phyloP scores from a whole-genome alignment of 1,140 invertebrate genomes.

The Maniola jurtina region DNA sequence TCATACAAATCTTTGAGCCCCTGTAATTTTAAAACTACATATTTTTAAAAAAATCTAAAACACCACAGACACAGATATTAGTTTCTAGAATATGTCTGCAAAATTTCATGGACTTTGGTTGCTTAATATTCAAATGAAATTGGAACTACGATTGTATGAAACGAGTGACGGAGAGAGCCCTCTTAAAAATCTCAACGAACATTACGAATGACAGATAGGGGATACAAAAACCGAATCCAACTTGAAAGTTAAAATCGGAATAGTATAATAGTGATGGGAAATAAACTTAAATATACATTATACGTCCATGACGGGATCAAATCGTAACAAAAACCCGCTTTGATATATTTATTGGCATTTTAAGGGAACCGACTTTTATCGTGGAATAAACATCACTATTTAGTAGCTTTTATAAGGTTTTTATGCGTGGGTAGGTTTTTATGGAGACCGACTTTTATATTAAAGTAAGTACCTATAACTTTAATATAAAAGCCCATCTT shows the following conservation, averaged over 20 bases:
- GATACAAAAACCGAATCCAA: conserved; percentile 1
- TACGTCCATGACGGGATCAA: conserved; percentile 42
- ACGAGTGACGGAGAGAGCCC: no score
- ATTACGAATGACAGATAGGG: neutral
- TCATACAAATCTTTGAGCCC: no score
- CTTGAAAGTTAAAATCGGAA: conserved; percentile 3
- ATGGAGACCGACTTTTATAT: conserved; percentile 21
- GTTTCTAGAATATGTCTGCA: no score
- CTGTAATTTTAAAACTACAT: no score
- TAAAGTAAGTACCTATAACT: no score
- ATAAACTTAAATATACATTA: conserved; percentile 19
- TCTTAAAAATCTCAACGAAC: no score
- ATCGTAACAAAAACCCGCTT: conserved; percentile 41
- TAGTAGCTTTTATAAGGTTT: conserved; percentile 58
- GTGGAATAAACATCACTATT: conserved; percentile 70
- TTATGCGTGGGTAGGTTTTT: conserved; percentile 14
- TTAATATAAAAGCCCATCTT: neutral
- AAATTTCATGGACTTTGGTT: no score
- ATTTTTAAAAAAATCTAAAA: no score
- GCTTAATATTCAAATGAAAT: no score
- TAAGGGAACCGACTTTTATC: conserved; percentile 58
- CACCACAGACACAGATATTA: no score
- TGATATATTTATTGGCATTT: conserved; percentile 69
- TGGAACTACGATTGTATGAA: no score
- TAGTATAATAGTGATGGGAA: conserved; percentile 18